These are phyloP conservation scores for Brotula barbata DNA, from an alignment of 2,797 vertebrate genomes.

Conservation along the genomic window DNA sequence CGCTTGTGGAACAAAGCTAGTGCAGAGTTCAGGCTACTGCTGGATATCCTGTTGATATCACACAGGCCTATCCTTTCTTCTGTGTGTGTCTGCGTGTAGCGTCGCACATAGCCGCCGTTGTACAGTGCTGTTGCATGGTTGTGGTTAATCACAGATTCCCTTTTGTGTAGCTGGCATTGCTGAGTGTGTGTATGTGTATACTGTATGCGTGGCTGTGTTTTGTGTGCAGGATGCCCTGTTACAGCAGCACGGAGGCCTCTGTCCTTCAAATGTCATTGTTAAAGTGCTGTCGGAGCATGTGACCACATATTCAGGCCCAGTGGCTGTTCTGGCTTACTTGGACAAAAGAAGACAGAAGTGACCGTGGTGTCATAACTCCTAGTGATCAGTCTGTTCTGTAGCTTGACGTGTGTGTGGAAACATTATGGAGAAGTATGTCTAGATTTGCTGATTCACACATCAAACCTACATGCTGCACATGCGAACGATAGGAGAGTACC, in stretches of 20 bases:
- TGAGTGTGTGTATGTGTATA: constrained; percentile 32
- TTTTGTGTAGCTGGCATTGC: constrained; percentile 60
- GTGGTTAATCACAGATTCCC: constrained; percentile 61
- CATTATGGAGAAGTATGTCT: no score
- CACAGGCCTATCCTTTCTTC: constrained; percentile 67
- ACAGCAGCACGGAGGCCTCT: constrained; percentile 32
- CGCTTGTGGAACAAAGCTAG: constrained; percentile 66
- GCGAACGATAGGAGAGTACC: no score
- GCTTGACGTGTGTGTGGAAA: no score
- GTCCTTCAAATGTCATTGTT: constrained; percentile 48
- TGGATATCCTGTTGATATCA: constrained; percentile 78
- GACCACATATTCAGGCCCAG: constrained; percentile 21
- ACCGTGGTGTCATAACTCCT: no score
- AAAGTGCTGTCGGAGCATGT: constrained; percentile 26
- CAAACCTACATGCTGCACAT: no score
- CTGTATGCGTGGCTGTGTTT: background rate
- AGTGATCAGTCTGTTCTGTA: no score
- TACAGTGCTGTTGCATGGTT: constrained; percentile 53
- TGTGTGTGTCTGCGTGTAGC: constrained; percentile 54
- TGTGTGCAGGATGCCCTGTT: constrained; percentile 37
- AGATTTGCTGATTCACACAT: no score
- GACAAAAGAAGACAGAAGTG: no score
- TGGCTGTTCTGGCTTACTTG: no score
- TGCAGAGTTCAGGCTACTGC: constrained; percentile 66
- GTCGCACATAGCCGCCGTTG: constrained; percentile 59